Percentiles rank a stretch among this genome's conserved stretches.
Conservation (phyloP, 2,888 invertebrate genomes). For the Synanthedon vespiformis region DNA sequence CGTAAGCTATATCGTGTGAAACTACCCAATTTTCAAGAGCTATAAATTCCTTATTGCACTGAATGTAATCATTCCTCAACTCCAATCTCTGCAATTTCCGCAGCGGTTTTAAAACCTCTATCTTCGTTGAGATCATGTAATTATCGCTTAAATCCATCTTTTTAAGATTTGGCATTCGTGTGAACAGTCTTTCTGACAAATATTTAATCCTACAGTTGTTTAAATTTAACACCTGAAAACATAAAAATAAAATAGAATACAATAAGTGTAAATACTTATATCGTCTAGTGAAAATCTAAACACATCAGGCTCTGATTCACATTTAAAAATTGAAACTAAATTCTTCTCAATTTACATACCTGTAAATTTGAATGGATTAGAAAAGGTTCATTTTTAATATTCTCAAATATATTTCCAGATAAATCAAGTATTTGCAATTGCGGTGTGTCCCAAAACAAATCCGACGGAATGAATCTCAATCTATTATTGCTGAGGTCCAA, state of each 20-base stretch:
- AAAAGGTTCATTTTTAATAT: conserved; percentile 64
- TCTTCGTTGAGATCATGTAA: conserved; percentile 64
- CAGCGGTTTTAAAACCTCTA: conserved; percentile 57
- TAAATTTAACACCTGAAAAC: conserved; percentile 67
- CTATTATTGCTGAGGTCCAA: conserved; percentile 74
- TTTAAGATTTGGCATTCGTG: conserved; percentile 64
- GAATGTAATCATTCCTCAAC: conserved; percentile 68
- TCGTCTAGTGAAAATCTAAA: not conserved
- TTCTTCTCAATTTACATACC: conserved; percentile 17
- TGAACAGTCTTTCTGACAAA: conserved; percentile 62
- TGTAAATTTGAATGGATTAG: conserved; percentile 65
- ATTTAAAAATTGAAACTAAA: not conserved
- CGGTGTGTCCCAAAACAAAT: conserved; percentile 69
- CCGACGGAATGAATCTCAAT: conserved; percentile 65
- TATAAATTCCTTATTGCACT: conserved; percentile 61
- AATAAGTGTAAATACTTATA: not conserved
- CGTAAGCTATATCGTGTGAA: conserved; percentile 45
- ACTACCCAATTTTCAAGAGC: conserved; percentile 51
- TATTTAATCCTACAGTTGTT: conserved; percentile 71
- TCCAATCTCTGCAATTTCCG: conserved; percentile 60
- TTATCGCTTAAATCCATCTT: conserved; percentile 73
- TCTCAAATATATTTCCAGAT: conserved; percentile 73
- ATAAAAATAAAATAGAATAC: not conserved
- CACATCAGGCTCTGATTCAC: not conserved
- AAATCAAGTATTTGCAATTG: conserved; percentile 67